phyloP scores from a whole-genome alignment of 2,797 vertebrate genomes.

The Danio kyathit region DNA sequence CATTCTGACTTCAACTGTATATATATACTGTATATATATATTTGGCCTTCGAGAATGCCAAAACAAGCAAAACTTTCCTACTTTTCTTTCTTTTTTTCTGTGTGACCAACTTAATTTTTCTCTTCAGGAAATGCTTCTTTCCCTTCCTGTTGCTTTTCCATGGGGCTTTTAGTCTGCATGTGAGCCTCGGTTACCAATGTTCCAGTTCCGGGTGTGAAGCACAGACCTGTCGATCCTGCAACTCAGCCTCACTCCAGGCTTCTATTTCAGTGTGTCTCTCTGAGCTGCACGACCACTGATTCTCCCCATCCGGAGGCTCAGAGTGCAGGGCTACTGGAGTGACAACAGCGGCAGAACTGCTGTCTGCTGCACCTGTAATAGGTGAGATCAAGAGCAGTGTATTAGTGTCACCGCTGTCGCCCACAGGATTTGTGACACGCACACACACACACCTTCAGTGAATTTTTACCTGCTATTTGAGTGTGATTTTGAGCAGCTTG shows the following conservation, averaged over 20 bases:
- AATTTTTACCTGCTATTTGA: constrained; percentile 49
- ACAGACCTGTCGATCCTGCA: constrained; percentile 46
- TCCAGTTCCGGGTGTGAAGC: constrained; percentile 50
- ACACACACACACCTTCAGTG: constrained; percentile 31
- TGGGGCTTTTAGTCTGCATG: constrained; percentile 37
- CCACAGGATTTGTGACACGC: constrained; percentile 43
- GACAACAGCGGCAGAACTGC: constrained; percentile 58
- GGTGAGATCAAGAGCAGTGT: constrained; percentile 49
- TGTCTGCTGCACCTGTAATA: constrained; percentile 60
- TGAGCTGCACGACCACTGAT: constrained; percentile 35
- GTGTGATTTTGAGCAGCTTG: constrained; percentile 48
- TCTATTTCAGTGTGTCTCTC: constrained; percentile 34
- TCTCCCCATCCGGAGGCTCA: constrained; percentile 29
- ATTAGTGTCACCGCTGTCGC: constrained; percentile 59
- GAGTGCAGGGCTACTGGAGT: constrained; percentile 47
- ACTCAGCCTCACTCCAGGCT: constrained; percentile 45
- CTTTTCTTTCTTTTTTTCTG: constrained; percentile 22
- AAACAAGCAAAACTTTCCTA: constrained; percentile 51
- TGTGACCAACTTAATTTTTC: constrained; percentile 38
- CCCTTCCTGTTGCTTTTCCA: constrained; percentile 45
- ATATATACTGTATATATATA: too few species aligned
- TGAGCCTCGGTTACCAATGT: constrained; percentile 23
- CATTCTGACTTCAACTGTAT: too few species aligned
- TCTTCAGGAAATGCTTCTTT: constrained; percentile 7
- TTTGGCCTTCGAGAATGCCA: constrained; percentile 47